Evolutionary conservation across 1,140 invertebrate genomes (phyloP), one percentile per base, ranked within the genome.

Genomic region (Zeugodacus cucurbitae): DNA sequence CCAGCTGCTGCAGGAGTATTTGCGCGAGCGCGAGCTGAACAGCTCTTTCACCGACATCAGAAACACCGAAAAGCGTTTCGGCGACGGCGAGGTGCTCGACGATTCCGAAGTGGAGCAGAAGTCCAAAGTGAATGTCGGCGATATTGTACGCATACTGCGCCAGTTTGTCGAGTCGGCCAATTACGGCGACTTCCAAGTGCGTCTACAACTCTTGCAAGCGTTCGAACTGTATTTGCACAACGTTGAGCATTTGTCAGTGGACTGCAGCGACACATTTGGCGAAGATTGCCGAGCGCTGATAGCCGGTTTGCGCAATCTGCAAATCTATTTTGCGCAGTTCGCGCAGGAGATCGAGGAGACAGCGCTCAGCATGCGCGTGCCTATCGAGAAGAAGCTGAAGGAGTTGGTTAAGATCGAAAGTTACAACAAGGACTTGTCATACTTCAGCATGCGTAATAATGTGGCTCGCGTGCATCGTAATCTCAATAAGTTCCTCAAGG

Each of bases 371-470:
- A 93, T 96, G 10, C 95, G 96, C 87, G 91, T 94, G 0, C 97
- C 98, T 0, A 97, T 99, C 88, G 97, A 99, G 90, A 98, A 98
- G 94, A 97, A 98, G 93, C 91, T 99, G 1, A 97, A 97, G 89
- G 97, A 99, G 89, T 98, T 98, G 93, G 97, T 99, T 0, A 99
- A 99, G 93, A 99, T 99, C 67, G 97, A 96, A n/a, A 95, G 97
- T 54, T 99, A 98, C 97, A 98, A 97, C 91, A 94, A 95, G 89
- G 98, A 99, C 91, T 96, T 98, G 1, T 99, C 97, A 91, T 98
- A 98, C 92, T 99, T 97, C 96, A 96, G 97, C n/a, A 95, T 99
- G 11, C 98, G 97, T 89, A 96, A 97, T 89, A 96, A 97, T 6
- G 96, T 98, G 4, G 96, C 97, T 37, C 98, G 98, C 93, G 97